Base-by-base conservation (phyloP, 2,888 invertebrate species). In the Apamea epomidion region DNA sequence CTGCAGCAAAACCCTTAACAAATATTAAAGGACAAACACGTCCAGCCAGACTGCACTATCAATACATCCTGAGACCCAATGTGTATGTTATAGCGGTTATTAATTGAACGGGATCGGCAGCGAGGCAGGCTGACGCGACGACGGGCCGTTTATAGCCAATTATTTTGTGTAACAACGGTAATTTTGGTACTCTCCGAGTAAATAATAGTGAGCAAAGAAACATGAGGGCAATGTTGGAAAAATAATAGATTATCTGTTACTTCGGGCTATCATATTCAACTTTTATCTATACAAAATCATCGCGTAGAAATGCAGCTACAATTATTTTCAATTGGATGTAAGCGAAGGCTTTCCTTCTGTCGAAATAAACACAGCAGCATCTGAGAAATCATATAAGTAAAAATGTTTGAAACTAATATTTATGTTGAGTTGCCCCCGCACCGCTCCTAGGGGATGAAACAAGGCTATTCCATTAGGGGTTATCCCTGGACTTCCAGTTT, bases 381-480 rank as follows among this genome's bases (percentile, higher is more conserved):
- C 51, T 80, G 67, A 74, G 64, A 32, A 48, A 76, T 75, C 29
- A 73, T 64, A 51, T 45, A 70, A 37, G 67, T 65, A 73, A 42
- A 60, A 76, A 85, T 74, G 45, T 74, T 78, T 42, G 54, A 45
- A 80, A 85, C 70, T 74, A 68, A 85, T 81, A 85, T 86, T 85
- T 78, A 85, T 76, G 58, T 70, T 73, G 54, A 32, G 60, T 51
- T 48, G 18, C 58, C 14, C 14, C 58, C 62, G 18, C 16, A 2
- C 6, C 21, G 1, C 62, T 60, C 29, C 48, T n/a, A n/a, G 18
- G 67, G 58, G 77, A 32, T 29, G 32, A 51, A 88, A 86, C 86
- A 86, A 71, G 74, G 70, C 70, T 86, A 77, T 86, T 86, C 88
- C 88, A 86, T 88, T 88, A 88, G 45, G 58, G 62, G 73, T 76